These are phyloP conservation scores for Thymelicus lineola DNA, from an alignment of 2,888 invertebrate genomes.

Conservation along the genomic window DNA sequence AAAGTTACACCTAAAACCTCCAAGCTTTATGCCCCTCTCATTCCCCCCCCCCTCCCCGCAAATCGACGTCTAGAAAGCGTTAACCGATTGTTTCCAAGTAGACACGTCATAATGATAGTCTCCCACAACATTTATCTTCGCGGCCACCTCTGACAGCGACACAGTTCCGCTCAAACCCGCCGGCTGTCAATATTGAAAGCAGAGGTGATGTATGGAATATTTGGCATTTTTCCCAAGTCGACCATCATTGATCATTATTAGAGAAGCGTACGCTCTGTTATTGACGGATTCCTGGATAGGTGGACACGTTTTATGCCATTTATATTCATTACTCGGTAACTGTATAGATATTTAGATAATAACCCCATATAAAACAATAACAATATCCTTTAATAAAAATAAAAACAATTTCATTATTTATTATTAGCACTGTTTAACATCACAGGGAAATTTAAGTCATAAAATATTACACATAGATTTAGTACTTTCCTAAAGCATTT, in stretches of 20 bases:
- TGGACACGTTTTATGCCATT: conserved; percentile 3
- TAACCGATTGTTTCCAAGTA: conserved; percentile 66
- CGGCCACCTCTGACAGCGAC: conserved; percentile 17
- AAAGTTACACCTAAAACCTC: too few species aligned
- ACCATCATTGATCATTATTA: conserved; percentile 81
- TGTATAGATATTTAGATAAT: too few species aligned
- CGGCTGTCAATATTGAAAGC: conserved; percentile 78
- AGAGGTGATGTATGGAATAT: conserved; percentile 82
- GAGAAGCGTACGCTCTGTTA: conserved; percentile 45
- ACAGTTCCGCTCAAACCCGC: conserved; percentile 54
- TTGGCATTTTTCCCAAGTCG: conserved; percentile 73
- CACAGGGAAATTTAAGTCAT: too few species aligned
- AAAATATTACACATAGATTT: too few species aligned
- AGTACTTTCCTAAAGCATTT: too few species aligned
- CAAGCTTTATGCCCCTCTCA: too few species aligned
- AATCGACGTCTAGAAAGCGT: conserved; percentile 40
- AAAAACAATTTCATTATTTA: background rate
- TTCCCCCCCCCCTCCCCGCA: too few species aligned
- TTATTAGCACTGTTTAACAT: too few species aligned
- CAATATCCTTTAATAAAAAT: background rate
- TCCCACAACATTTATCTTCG: conserved; percentile 31
- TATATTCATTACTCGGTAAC: too few species aligned
- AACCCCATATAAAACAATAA: conserved; percentile 12
- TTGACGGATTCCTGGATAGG: background rate
- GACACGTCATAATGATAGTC: conserved; percentile 62